Conservation (phyloP, 2,888 invertebrate species). For the Camptogramma bilineatum region DNA sequence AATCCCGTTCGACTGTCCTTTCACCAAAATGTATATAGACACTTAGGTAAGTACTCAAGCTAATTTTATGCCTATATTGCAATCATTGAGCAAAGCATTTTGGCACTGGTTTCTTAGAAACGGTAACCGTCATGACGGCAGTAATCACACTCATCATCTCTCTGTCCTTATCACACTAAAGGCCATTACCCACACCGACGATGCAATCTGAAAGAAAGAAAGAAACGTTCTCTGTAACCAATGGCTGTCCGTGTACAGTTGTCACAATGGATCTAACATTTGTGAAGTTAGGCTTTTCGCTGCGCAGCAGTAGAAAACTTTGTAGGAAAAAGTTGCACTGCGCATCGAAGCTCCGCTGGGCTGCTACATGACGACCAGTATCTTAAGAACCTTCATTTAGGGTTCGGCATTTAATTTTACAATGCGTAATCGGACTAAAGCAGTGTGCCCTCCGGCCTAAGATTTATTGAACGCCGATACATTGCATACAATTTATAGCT, state of each 20-base stretch:
- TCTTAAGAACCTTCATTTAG: background rate
- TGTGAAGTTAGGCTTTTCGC: too few species aligned
- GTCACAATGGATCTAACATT: too few species aligned
- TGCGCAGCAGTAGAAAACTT: too few species aligned
- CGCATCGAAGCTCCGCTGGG: too few species aligned
- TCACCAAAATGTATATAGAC: slow-evolving; percentile 1
- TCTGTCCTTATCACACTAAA: too few species aligned
- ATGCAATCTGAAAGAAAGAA: too few species aligned
- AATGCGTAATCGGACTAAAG: slow-evolving; percentile 56
- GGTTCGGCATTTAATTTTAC: slow-evolving; percentile 32
- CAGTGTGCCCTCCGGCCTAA: slow-evolving; percentile 51
- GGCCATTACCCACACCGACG: too few species aligned
- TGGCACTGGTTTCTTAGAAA: background rate
- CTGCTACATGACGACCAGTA: background rate
- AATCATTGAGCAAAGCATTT: background rate
- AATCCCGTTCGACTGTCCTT: slow-evolving; percentile 7
- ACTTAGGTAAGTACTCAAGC: background rate
- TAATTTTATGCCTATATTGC: slow-evolving; percentile 7
- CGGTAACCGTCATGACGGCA: background rate
- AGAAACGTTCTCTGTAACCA: too few species aligned
- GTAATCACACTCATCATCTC: background rate
- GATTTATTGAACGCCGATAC: slow-evolving; percentile 52
- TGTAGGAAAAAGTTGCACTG: too few species aligned
- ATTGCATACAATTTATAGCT: slow-evolving; percentile 57
- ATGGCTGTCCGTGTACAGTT: too few species aligned